Base-by-base conservation (phyloP, 1,140 invertebrate species). In the Drosophila elegans region DNA sequence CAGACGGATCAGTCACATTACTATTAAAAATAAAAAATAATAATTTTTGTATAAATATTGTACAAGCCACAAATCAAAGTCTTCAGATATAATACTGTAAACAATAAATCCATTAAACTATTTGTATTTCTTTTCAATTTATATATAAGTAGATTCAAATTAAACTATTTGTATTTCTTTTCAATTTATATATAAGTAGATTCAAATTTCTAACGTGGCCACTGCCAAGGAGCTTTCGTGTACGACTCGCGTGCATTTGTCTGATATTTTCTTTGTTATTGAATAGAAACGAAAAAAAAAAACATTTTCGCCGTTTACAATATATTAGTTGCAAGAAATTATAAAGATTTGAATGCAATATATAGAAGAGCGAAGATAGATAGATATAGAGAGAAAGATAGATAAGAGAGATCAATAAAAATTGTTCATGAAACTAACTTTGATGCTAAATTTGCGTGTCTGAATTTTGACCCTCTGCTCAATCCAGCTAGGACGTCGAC, bases 381-480 rank as follows among this genome's bases (percentile, higher is more conserved):
- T 51, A 85, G 42, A 81, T 59, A 85, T 63, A 83, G 51, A 82
- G 42, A 83, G 57, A 80, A 74, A 83, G 71, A 83, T 62, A 83
- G 69, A 82, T 55, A 86, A 88, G 66, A 86, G 67, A 77, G 64
- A 62, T 69, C 82, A 75, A 88, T 88, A 88, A 88, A 88, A 88
- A 84, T 85, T 84, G 76, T 80, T 88, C 76, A 90, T 91, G 90
- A 92, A 91, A 92, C 91, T 92, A 92, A 92, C 91, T 92, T 92
- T 92, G 91, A 92, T 92, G 91, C 91, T 92, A 92, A 92, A 92
- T 92, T 92, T 92, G 90, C 91, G 86, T 89, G 91, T 92, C 84
- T 92, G 91, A 91, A 92, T 91, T 92, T 92, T 92, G 91, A 92
- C 91, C 91, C 91, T 92, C 89, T 92, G 91, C 78, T 92, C 91